Conservation (phyloP, 64 coral and sea anemone genomes). For the Platygyra sinensis region DNA sequence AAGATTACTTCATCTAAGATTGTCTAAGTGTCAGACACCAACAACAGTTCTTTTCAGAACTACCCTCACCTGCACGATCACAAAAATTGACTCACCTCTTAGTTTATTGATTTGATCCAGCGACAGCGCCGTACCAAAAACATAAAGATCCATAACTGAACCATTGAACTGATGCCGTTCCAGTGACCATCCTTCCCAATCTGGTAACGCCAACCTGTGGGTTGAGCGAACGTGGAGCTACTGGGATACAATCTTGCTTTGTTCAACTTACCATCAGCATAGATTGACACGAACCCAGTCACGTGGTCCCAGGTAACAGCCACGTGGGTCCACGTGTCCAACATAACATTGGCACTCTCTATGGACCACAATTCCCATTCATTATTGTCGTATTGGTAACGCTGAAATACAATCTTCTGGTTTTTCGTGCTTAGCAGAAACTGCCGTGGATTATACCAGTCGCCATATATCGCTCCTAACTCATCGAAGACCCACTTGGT, state of each 20-base stretch:
- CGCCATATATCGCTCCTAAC: background rate
- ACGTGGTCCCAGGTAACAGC: background rate
- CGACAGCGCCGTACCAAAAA: conserved; percentile 16
- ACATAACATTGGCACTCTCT: background rate
- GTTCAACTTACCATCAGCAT: background rate
- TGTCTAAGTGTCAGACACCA: too few species aligned
- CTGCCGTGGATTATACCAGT: background rate
- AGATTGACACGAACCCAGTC: background rate
- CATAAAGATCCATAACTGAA: conserved; percentile 29
- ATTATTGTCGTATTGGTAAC: background rate
- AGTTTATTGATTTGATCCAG: conserved; percentile 17
- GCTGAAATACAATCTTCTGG: background rate
- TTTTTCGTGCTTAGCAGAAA: background rate
- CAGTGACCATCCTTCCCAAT: background rate
- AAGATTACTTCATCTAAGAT: too few species aligned
- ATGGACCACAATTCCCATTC: background rate
- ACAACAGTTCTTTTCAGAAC: too few species aligned
- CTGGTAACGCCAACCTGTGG: background rate
- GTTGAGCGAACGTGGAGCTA: background rate
- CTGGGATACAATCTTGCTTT: too few species aligned
- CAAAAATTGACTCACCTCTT: background rate
- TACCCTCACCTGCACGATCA: too few species aligned
- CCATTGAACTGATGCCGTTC: background rate
- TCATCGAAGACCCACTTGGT: background rate
- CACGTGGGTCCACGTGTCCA: conserved; percentile 4